Base-by-base conservation (phyloP, 2,888 invertebrate genomes). In the Acanthoscelides obtectus region DNA sequence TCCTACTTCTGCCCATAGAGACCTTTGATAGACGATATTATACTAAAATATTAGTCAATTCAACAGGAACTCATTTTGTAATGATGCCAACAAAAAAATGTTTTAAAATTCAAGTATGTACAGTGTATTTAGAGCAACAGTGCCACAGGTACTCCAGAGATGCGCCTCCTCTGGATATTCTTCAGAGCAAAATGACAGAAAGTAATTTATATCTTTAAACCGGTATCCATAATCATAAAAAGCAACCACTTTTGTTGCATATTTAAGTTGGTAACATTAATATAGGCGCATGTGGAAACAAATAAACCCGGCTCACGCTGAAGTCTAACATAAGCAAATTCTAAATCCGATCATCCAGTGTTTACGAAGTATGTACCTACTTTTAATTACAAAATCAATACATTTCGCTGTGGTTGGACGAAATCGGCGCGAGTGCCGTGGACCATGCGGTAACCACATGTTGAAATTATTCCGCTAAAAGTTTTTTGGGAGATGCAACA, bases 341-440 rank as follows among this genome's bases (percentile, higher is more conserved):
- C 67, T 67, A 67, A n/a, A 67, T 67, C 22, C 67, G 67, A 20
- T 20, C 67, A 21, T n/a, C 22, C 3, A 22, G 19, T 67, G 67
- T 67, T 67, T 67, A 67, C 67, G 67, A 19, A 20, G 22, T 45
- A 17, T 45, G 45, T 45, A 45, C 45, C 45, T 22, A 67, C 20
- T 67, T 67, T 67, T 67, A 67, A 67, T 67, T 67, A 67, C 22
- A 67, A 67, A 20, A 67, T 67, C 67, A 19, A 67, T 67, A 67
- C 45, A 45, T 45, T 45, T 45, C 45, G 3, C 8, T 45, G 45
- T 12, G 45, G 45, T 45, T 45, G 45, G 45, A 45, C 45, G 45
- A 12, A 45, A 45, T 12, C 45, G n/a, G n/a, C n/a, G 5, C 45
- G 45, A 45, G 45, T 12, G 22, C 20, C 4, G 20, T 21, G 20